Percentiles rank a stretch among this genome's conserved stretches.
Evolutionary conservation across 2,888 invertebrate genomes (phyloP).

Genomic region (Hirtodrosophila confusa): DNA sequence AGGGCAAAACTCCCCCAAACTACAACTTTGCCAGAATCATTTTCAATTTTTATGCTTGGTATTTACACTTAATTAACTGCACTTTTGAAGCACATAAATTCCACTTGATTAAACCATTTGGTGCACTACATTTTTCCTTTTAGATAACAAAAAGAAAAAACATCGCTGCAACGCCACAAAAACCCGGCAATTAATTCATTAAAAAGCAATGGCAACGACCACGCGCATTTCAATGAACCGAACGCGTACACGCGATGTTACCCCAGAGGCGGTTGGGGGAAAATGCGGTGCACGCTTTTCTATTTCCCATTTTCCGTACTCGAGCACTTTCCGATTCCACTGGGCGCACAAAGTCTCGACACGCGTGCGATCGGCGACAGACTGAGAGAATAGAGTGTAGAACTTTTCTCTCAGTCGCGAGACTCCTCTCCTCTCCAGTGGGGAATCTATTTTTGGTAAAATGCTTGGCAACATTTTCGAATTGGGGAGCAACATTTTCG

Average conservation of each 20-base stretch:
- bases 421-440: constrained; percentile 26
- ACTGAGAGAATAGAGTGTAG: constrained; percentile 45
- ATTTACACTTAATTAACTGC: constrained; percentile 79
- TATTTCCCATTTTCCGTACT: constrained; percentile 37
- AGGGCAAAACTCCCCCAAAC: not conserved
- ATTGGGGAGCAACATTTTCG: constrained; percentile 62
- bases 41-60: constrained; percentile 48
- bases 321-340: constrained; percentile 30
- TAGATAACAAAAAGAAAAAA: constrained; percentile 41
- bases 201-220: constrained; percentile 63
- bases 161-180: constrained; percentile 19
- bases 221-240: constrained; percentile 65
- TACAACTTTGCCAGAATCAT: constrained; percentile 6
- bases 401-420: constrained; percentile 27
- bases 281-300: constrained; percentile 64
- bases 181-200: constrained; percentile 74
- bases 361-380: constrained; percentile 59
- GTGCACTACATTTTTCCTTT: constrained; percentile 58
- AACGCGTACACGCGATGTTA: constrained; percentile 36
- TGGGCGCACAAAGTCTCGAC: constrained; percentile 38
- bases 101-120: constrained; percentile 81
- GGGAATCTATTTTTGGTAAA: constrained; percentile 70
- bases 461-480: constrained; percentile 53
- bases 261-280: constrained; percentile 2
- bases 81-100: constrained; percentile 74